Conservation (phyloP, 1,140 invertebrate species). For the Pectinophora gossypiella region DNA sequence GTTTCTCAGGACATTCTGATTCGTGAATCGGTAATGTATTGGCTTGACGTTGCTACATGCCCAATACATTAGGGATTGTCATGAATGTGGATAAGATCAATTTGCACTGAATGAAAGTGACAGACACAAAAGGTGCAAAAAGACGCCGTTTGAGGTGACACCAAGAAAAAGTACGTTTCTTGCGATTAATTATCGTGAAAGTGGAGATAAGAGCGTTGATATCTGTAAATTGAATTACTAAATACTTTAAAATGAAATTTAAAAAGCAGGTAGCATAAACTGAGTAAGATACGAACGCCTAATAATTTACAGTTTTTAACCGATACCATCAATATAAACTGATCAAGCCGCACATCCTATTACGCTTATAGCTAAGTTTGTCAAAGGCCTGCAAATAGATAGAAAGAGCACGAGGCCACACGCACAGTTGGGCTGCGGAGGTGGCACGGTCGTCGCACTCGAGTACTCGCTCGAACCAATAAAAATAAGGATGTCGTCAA, state of each 20-base stretch:
- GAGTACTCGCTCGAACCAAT: slow-evolving; percentile 61
- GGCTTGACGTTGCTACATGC: not conserved
- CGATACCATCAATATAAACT: no score
- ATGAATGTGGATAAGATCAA: not conserved
- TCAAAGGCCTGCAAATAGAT: slow-evolving; percentile 48
- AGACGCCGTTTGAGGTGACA: no score
- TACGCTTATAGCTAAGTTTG: not conserved
- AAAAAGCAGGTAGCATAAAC: no score
- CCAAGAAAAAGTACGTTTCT: no score
- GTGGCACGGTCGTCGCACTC: slow-evolving; percentile 64
- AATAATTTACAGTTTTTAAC: no score
- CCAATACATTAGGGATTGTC: not conserved
- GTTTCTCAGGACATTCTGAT: not conserved
- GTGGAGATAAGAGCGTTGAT: no score
- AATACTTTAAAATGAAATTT: no score
- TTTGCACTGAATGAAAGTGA: not conserved
- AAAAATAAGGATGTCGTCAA: slow-evolving; percentile 75
- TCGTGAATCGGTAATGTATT: not conserved
- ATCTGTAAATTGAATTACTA: no score
- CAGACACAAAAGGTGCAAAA: no score
- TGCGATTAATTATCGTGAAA: no score
- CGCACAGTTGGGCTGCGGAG: slow-evolving; percentile 54
- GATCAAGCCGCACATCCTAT: no score
- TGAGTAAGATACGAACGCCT: no score
- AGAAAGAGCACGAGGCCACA: slow-evolving; percentile 62